Evolutionary conservation across 2,888 invertebrate species (phyloP).

Genomic region (Microchrysa polita): DNA sequence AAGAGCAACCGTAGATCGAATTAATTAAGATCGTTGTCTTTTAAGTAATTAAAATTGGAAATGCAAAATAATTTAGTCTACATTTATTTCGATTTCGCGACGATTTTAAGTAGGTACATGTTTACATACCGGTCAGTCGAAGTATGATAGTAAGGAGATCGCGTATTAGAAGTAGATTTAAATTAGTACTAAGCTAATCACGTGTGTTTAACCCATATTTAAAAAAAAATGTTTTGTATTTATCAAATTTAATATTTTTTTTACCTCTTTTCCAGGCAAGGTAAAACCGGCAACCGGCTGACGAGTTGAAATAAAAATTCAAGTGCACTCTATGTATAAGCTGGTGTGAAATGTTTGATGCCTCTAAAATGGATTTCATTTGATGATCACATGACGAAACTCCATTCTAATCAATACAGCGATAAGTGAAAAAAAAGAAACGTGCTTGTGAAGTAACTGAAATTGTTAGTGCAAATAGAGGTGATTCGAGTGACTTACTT

Average conservation of each 20-base stretch:
- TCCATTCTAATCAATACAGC: neutral
- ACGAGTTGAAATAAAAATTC: slow-evolving; percentile 3
- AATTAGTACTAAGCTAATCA: neutral
- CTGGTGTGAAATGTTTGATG: neutral
- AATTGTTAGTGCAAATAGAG: neutral
- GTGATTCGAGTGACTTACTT: neutral
- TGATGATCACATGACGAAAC: neutral
- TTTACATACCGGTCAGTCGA: neutral
- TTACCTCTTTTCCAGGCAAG: too few species aligned
- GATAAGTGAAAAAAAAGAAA: slow-evolving; percentile 12
- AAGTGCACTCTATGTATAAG: neutral
- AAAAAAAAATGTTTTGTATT: neutral
- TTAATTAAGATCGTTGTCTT: slow-evolving; percentile 30
- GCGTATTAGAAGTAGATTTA: neutral
- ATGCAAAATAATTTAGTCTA: slow-evolving; percentile 20
- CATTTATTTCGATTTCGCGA: neutral
- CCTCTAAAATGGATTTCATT: slow-evolving; percentile 2
- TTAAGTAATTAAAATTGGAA: slow-evolving; percentile 30
- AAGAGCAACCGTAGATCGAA: slow-evolving; percentile 10
- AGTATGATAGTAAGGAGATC: neutral
- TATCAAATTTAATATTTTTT: too few species aligned
- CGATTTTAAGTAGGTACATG: neutral
- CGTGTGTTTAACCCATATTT: slow-evolving; percentile 3
- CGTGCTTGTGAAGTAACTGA: neutral
- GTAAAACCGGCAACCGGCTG: too few species aligned